phyloP scores from a whole-genome alignment of 1,140 invertebrate species.

The Berghia stephanieae region DNA sequence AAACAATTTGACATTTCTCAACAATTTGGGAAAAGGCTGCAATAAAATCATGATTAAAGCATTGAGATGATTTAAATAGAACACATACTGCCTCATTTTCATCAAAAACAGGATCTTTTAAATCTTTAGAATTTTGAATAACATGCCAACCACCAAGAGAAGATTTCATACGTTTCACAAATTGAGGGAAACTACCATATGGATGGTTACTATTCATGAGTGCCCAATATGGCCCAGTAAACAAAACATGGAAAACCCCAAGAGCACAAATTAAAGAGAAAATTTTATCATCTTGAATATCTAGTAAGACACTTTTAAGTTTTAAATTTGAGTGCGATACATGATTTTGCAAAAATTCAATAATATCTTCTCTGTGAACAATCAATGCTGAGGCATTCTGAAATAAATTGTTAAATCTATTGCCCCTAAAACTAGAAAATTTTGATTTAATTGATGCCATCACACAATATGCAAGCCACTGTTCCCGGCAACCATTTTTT shows the following conservation, averaged over 20 bases:
- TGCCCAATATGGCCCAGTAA: slow-evolving; percentile 26
- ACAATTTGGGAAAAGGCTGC: slow-evolving; percentile 14
- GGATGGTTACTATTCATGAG: slow-evolving; percentile 11
- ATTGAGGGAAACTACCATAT: slow-evolving; percentile 8
- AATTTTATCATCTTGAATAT: slow-evolving; percentile 10
- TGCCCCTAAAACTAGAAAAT: slow-evolving; percentile 34
- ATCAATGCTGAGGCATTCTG: slow-evolving; percentile 29
- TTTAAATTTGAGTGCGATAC: slow-evolving; percentile 31
- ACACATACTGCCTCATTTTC: background rate
- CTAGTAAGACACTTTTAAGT: slow-evolving; percentile 29
- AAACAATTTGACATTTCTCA: slow-evolving; percentile 14
- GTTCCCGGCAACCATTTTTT: slow-evolving; percentile 33
- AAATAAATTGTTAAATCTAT: slow-evolving; percentile 40
- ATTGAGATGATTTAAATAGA: background rate
- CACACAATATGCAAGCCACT: slow-evolving; percentile 33
- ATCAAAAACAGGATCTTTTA: background rate
- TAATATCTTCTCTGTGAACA: slow-evolving; percentile 27
- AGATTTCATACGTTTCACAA: slow-evolving; percentile 7
- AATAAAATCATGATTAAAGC: background rate
- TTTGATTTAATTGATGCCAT: slow-evolving; percentile 17
- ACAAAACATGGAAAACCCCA: background rate
- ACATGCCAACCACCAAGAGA: background rate
- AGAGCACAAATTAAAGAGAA: background rate
- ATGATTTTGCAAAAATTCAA: slow-evolving; percentile 27
- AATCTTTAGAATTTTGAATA: slow-evolving; percentile 9